Evolutionary conservation across 2,888 invertebrate genomes (phyloP), one percentile per base, ranked within the genome.

Genomic region (Willowsia nigromaculata): DNA sequence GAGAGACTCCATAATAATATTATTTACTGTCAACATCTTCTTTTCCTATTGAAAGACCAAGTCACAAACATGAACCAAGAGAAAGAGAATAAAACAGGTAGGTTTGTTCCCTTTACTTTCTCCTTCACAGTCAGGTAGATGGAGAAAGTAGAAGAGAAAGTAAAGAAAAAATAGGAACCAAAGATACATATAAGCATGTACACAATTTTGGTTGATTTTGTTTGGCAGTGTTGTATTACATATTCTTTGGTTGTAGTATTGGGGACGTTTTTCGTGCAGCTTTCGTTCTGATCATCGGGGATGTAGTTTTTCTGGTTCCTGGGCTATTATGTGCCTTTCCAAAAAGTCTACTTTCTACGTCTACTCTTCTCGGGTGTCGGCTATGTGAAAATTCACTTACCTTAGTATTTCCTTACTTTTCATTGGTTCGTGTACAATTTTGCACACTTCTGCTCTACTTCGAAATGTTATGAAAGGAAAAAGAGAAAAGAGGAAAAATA

Each of bases 351-450:
- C n/a, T n/a, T n/a, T n/a, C n/a, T n/a, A n/a, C n/a, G n/a, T 59
- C 43, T 43, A 13, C 43, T 43, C 43, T 43, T 9, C 2, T 27
- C 27, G 5, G 7, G 25, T 3, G 18, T 56, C 56, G 1, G 5
- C 50, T 50, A 15, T 50, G n/a, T 15, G 62, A 59, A 62, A 62
- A 62, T 62, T 62, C 62, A 62, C 62, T 62, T 62, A 62, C 62
- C 62, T 62, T 30, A 1, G 1, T 13, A 11, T 4, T 59, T 59
- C 27, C 13, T 25, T 7, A 5, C 9, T 27, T 25, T 11, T 27
- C 11, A 1, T 4, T 1, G 5, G 18, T 1, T n/a, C 22, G 22
- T 22, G 22, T 22, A 53, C 18, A 53, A 22, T 53, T 53, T 53
- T 13, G 53, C 53, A 53, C 18, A 53, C 53, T 53, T n/a, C 11